These are phyloP conservation scores for Piezodorus guildinii DNA, from an alignment of 1,140 invertebrate species.

Conservation along the genomic window DNA sequence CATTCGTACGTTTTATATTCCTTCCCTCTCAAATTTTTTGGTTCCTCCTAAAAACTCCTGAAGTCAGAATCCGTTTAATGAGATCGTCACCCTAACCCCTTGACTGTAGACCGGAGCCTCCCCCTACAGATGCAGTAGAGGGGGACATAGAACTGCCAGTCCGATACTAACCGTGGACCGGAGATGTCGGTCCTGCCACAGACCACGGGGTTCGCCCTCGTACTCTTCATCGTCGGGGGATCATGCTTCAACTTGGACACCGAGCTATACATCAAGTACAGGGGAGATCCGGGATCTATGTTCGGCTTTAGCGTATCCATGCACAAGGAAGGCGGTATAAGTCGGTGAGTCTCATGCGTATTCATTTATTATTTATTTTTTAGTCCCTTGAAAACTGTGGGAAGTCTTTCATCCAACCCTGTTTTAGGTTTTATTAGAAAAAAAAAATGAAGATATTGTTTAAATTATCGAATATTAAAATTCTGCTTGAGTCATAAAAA, in stretches of 20 bases:
- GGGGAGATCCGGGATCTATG: constrained; percentile 35
- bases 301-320: constrained; percentile 44
- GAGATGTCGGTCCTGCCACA: background rate
- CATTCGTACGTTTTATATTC: too few species aligned
- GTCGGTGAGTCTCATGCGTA: constrained; percentile 35
- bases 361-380: background rate
- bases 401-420: too few species aligned
- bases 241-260: constrained; percentile 41
- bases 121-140: background rate
- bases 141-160: background rate
- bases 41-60: too few species aligned
- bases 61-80: too few species aligned
- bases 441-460: too few species aligned
- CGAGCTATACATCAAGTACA: constrained; percentile 34
- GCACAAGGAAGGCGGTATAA: constrained; percentile 36
- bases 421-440: too few species aligned
- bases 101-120: background rate
- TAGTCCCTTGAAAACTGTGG: too few species aligned
- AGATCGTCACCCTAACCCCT: too few species aligned
- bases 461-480: too few species aligned
- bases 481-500: too few species aligned
- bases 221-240: background rate
- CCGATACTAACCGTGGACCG: background rate
- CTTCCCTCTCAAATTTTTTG: too few species aligned
- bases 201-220: background rate